Evolutionary conservation across 2,113 vertebrate species (phyloP), one percentile per base, ranked within the genome.

Genomic region (Leuciscus idus): DNA sequence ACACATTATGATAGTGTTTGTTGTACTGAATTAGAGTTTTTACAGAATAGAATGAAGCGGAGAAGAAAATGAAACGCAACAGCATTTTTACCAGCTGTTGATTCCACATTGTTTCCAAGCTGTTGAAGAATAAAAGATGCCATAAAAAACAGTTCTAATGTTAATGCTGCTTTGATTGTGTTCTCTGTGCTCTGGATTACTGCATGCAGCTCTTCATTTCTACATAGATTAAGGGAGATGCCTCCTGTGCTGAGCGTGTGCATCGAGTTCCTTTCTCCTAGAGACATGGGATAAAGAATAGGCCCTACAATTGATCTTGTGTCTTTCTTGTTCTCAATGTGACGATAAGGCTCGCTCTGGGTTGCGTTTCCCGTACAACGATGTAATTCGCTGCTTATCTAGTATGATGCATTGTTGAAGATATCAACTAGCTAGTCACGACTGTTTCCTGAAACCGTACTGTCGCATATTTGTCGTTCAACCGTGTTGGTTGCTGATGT

Each of bases 151-250:
- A 15, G 4, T 46, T 59, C 21, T 48, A 50, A 59, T 48, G 6
- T 28, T 26, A 30, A 52, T 76, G 75, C 75, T 61, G 50, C 52
- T 39, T 73, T 73, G 68, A 79, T 79, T 59, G 39, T 79, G 4
- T 23, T 84, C 28, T 55, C 52, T 55, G 6, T n/a, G 39, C 76
- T 72, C 28, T 68, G 75, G 64, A 79, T 80, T 84, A 66, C 66
- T 43, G 76, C 21, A 6, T 52, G 28, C 28, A 23, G 6, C 6
- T 57, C 19, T 21, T 57, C 55, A 57, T 23, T 57, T 57, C 6
- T 43, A 59, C 23, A 23, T 12, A 43, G 70, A 73, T 73, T 43
- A 73, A 73, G 36, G 36, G 2, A 39, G 10, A n/a, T 73, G 33
- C 68, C 70, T 43, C 36, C 36, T 73, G 70, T 73, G 36, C 70